phyloP scores from a whole-genome alignment of 2,113 vertebrate species.

The Myotis yumanensis region DNA sequence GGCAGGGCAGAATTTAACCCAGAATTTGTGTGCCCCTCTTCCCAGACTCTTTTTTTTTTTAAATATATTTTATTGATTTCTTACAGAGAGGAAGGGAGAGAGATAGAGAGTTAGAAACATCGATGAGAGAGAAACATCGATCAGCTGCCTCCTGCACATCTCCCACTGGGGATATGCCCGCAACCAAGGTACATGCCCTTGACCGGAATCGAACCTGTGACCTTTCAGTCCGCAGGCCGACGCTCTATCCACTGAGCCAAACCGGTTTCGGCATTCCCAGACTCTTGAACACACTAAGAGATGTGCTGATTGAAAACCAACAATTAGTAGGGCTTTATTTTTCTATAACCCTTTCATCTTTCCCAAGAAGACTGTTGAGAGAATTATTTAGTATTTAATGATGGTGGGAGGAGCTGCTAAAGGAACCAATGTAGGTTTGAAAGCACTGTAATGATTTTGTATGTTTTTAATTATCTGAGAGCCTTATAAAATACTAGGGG shows the following conservation, averaged over 20 bases:
- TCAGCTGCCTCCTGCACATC: no score
- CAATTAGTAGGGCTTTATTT: background rate
- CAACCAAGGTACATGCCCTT: no score
- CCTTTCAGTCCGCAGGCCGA: no score
- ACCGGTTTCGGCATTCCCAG: no score
- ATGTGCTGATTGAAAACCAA: slow-evolving; percentile 16
- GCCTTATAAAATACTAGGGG: background rate
- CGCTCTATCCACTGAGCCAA: no score
- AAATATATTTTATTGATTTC: no score
- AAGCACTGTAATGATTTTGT: background rate
- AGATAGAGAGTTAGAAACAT: no score
- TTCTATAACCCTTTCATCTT: background rate
- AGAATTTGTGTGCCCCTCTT: background rate
- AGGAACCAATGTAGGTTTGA: background rate
- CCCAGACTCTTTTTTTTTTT: background rate
- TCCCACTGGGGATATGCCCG: no score
- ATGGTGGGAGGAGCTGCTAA: background rate
- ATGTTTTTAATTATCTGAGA: background rate
- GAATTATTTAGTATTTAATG: slow-evolving; percentile 48
- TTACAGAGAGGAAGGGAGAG: no score
- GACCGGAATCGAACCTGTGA: no score
- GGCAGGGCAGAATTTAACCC: background rate
- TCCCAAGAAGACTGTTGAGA: background rate
- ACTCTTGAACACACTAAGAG: background rate
- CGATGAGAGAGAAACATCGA: no score